phyloP scores from a whole-genome alignment of 2,888 invertebrate species.

The Meganola albula region DNA sequence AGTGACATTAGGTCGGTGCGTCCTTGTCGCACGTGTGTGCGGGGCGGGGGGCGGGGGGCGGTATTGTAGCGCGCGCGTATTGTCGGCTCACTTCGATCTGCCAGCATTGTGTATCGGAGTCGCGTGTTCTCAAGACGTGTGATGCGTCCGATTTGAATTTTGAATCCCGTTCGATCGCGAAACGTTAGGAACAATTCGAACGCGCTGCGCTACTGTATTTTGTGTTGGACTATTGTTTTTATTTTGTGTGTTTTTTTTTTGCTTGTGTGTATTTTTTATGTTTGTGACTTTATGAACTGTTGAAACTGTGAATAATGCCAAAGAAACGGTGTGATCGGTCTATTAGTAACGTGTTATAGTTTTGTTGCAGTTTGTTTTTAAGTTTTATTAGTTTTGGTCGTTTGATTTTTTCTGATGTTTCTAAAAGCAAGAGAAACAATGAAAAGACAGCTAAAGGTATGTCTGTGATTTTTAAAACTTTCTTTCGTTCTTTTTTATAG shows the following conservation, averaged over 20 bases:
- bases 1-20: constrained; percentile 75
- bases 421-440: constrained; percentile 65
- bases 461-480: constrained; percentile 12
- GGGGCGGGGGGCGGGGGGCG: constrained; percentile 63
- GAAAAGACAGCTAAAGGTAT: constrained; percentile 69
- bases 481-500: too few relatives aligned
- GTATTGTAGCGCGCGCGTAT: constrained; percentile 77
- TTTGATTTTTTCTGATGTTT: constrained; percentile 59
- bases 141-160: constrained; percentile 38
- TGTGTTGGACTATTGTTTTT: constrained; percentile 51
- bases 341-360: constrained; percentile 50
- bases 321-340: constrained; percentile 65
- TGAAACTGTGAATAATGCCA: constrained; percentile 56
- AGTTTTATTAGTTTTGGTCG: constrained; percentile 38
- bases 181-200: constrained; percentile 42
- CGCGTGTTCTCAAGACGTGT: constrained; percentile 58
- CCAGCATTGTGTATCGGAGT: constrained; percentile 71
- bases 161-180: constrained; percentile 55
- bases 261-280: constrained; percentile 30
- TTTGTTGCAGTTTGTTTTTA: constrained; percentile 39
- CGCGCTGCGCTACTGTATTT: constrained; percentile 38
- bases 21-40: constrained; percentile 69
- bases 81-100: constrained; percentile 75
- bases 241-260: constrained; percentile 40
- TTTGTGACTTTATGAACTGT: constrained; percentile 43